Evolutionary conservation across 2,113 vertebrate genomes (phyloP).

Genomic region (Tauraco erythrolophus): DNA sequence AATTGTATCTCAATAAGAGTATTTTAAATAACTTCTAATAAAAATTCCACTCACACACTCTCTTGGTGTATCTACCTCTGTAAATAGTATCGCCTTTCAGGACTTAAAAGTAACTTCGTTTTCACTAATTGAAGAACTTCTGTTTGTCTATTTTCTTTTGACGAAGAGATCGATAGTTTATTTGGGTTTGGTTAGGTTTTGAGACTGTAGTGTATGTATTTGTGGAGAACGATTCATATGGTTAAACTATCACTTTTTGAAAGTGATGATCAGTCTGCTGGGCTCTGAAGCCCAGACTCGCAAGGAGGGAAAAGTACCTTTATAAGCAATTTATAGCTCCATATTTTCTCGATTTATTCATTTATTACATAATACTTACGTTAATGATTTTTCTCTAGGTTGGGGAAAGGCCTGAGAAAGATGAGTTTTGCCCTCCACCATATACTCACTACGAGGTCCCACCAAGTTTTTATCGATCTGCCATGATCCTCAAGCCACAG

Average conservation of each 20-base stretch:
- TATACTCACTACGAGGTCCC: constrained; percentile 79
- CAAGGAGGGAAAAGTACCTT: neutral
- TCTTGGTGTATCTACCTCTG: neutral
- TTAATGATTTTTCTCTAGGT: constrained; percentile 66
- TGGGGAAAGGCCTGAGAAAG: constrained; percentile 76
- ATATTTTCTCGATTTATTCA: neutral
- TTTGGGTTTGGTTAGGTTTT: neutral
- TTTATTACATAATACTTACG: neutral
- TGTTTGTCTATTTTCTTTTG: neutral
- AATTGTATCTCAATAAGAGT: neutral
- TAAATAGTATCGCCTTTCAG: neutral
- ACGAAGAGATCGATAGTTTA: neutral
- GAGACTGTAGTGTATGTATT: neutral
- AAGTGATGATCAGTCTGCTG: neutral
- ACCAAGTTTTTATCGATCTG: constrained; percentile 83
- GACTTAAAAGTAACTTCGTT: neutral
- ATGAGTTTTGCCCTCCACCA: constrained; percentile 78
- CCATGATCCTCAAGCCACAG: constrained; percentile 91
- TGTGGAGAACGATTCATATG: neutral
- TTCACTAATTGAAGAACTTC: neutral
- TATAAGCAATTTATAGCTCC: neutral
- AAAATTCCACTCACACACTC: neutral
- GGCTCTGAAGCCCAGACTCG: neutral
- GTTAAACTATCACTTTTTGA: neutral
- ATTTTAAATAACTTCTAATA: neutral